phyloP scores from a whole-genome alignment of 2,888 invertebrate species.

The Leucophora obtusa region DNA sequence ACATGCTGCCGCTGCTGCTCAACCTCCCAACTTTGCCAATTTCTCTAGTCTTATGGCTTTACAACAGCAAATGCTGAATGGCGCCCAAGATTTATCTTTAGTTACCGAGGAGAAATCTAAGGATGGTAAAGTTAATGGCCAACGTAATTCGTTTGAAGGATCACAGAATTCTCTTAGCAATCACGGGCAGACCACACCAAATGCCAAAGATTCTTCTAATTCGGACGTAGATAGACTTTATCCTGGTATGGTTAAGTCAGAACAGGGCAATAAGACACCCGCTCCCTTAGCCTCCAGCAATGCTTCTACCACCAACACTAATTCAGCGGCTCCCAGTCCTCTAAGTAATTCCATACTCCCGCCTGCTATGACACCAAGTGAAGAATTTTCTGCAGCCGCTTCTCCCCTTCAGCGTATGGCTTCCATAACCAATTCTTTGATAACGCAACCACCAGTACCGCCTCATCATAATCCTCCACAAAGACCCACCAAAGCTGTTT shows the following conservation, averaged over 20 bases:
- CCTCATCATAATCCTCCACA: conserved; percentile 91
- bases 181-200: conserved; percentile 56
- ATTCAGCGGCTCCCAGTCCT: conserved; percentile 90
- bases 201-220: conserved; percentile 80
- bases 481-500: conserved; percentile 95
- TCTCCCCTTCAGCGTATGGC: conserved; percentile 98
- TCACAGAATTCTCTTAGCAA: conserved; percentile 61
- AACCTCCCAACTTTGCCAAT: conserved; percentile 80
- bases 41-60: conserved; percentile 86
- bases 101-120: conserved; percentile 81
- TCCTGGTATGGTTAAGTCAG: conserved; percentile 52
- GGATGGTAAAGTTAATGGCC: conserved; percentile 78
- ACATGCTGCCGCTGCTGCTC: conserved; percentile 80
- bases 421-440: conserved; percentile 97
- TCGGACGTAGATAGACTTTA: conserved; percentile 72
- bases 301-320: conserved; percentile 75
- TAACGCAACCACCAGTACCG: conserved; percentile 92
- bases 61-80: conserved; percentile 86
- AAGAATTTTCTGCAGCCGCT: conserved; percentile 92
- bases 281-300: conserved; percentile 69
- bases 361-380: conserved; percentile 88
- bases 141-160: conserved; percentile 73
- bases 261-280: conserved; percentile 80
- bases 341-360: conserved; percentile 91
- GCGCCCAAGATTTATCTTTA: conserved; percentile 87